These are phyloP conservation scores for Embiotoca jacksoni DNA, from an alignment of 2,113 vertebrate species.

Conservation along the genomic window DNA sequence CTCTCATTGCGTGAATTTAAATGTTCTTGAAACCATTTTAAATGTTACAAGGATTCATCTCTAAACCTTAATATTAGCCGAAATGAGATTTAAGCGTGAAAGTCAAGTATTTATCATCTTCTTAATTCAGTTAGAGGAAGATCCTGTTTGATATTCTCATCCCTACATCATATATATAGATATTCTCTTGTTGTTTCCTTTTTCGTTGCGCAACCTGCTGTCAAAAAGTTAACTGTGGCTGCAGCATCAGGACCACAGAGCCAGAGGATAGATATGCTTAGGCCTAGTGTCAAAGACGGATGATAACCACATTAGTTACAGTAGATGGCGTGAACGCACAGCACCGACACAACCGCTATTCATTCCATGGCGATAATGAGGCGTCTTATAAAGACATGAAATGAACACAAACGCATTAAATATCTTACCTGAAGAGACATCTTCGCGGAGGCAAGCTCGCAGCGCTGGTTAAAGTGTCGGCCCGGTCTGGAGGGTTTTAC, in stretches of 20 bases:
- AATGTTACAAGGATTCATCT: neutral
- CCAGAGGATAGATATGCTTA: neutral
- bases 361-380: neutral
- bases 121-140: neutral
- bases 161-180: neutral
- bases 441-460: neutral
- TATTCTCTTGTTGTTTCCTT: neutral
- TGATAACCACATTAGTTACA: constrained; percentile 4
- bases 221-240: neutral
- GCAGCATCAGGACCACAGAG: constrained; percentile 13
- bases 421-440: constrained; percentile 70
- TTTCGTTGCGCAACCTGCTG: too few species aligned
- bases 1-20: neutral
- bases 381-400: rapidly evolving
- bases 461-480: neutral
- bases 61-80: too few species aligned
- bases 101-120: neutral
- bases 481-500: neutral
- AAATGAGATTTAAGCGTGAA: too few species aligned
- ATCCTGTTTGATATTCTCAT: neutral
- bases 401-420: neutral
- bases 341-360: neutral
- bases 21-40: neutral
- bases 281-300: constrained; percentile 54
- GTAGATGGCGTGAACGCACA: neutral